phyloP scores from a whole-genome alignment of 2,888 invertebrate species.

The Morpho deidamia region DNA sequence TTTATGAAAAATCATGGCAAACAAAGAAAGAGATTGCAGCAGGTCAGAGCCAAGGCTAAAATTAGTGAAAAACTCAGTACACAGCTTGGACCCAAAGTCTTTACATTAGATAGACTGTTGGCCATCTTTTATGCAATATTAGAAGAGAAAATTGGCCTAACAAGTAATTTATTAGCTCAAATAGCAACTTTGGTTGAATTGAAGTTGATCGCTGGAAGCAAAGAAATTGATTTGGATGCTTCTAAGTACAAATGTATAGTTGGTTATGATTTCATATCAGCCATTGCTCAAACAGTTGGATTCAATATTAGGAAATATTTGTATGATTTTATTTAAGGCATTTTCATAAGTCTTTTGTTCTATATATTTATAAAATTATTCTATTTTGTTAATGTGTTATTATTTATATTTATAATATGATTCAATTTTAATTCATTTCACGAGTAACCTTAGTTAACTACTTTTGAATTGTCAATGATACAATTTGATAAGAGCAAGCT shows the following conservation, averaged over 20 bases:
- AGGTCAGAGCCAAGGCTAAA: slow-evolving; percentile 79
- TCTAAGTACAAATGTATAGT: slow-evolving; percentile 93
- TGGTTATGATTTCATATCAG: slow-evolving; percentile 87
- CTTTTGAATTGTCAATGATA: too few species aligned
- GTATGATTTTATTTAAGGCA: slow-evolving; percentile 79
- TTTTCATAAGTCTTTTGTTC: slow-evolving; percentile 4
- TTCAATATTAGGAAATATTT: slow-evolving; percentile 88
- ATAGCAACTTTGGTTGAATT: slow-evolving; percentile 92
- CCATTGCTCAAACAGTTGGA: slow-evolving; percentile 86
- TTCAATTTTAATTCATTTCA: too few species aligned
- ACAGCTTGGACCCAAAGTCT: slow-evolving; percentile 89
- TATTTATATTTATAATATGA: too few species aligned
- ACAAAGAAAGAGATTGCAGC: slow-evolving; percentile 81
- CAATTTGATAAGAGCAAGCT: too few species aligned
- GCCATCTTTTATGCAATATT: slow-evolving; percentile 95
- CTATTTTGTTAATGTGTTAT: neutral
- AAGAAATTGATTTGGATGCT: slow-evolving; percentile 86
- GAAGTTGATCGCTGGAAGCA: slow-evolving; percentile 85
- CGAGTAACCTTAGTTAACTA: too few species aligned
- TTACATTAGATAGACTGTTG: slow-evolving; percentile 87
- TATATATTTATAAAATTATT: slow-evolving; percentile 11
- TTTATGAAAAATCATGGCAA: slow-evolving; percentile 90
- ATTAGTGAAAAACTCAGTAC: slow-evolving; percentile 78
- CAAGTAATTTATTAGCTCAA: slow-evolving; percentile 91
- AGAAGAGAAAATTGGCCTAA: slow-evolving; percentile 89